phyloP scores from a whole-genome alignment of 1,140 invertebrate genomes.

The Planococcus citri region DNA sequence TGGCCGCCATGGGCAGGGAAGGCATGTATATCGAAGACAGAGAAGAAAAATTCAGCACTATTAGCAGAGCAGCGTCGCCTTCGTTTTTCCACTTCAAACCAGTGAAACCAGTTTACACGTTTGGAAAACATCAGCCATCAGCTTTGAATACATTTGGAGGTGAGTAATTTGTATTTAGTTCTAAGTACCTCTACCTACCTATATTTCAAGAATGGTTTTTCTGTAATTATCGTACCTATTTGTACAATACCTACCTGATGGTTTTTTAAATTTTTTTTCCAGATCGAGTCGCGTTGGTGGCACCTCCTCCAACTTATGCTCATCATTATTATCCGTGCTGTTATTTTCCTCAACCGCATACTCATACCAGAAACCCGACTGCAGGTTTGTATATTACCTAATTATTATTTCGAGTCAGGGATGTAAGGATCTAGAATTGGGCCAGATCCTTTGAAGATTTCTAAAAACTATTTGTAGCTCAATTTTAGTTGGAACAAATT shows the following conservation, averaged over 20 bases:
- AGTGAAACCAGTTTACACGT: conserved; percentile 41
- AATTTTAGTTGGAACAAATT: too few relatives aligned
- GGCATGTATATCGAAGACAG: conserved; percentile 63
- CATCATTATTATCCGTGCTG: conserved; percentile 31
- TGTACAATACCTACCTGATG: background rate
- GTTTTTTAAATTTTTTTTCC: background rate
- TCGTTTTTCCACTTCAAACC: conserved; percentile 87
- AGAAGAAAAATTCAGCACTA: conserved; percentile 58
- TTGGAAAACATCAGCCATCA: conserved; percentile 15
- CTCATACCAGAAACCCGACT: background rate
- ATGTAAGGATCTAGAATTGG: background rate
- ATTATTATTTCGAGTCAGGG: too few relatives aligned
- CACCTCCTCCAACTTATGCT: conserved; percentile 31
- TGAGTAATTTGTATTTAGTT: background rate
- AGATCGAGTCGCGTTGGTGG: conserved; percentile 32
- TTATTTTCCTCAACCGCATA: conserved; percentile 27
- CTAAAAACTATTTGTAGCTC: too few relatives aligned
- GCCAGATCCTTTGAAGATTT: background rate
- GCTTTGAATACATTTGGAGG: conserved; percentile 28
- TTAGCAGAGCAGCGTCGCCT: conserved; percentile 63
- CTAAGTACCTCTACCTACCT: too few relatives aligned
- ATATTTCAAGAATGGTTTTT: background rate
- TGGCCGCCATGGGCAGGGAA: conserved; percentile 76
- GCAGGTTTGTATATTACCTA: too few relatives aligned
- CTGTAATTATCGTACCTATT: too few relatives aligned